phyloP scores from a whole-genome alignment of 2,888 invertebrate genomes.

The Limnephilus auricula region DNA sequence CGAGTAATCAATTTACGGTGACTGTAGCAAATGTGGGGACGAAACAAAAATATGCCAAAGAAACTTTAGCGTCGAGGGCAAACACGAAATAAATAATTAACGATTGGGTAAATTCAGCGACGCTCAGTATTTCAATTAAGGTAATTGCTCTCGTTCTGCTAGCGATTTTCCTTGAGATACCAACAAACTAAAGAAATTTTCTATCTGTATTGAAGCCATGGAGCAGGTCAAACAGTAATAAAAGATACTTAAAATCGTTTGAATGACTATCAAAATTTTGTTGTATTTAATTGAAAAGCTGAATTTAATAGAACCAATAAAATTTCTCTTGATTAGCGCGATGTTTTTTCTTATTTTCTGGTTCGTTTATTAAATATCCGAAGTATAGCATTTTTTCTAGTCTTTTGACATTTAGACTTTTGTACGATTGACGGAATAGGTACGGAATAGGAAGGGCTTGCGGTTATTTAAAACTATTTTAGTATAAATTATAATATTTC shows the following conservation, averaged over 20 bases:
- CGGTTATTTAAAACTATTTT: too few species aligned
- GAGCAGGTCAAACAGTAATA: background rate
- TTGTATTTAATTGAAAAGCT: too few species aligned
- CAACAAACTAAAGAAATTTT: too few species aligned
- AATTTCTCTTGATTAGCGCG: too few species aligned
- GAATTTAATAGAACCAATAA: too few species aligned
- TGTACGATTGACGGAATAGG: too few species aligned
- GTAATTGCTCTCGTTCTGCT: background rate
- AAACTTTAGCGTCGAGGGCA: conserved; percentile 5
- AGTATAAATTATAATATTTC: background rate
- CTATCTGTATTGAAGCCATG: background rate
- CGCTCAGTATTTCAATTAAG: background rate
- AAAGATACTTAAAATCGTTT: background rate
- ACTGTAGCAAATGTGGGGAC: background rate
- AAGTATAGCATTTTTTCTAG: too few species aligned
- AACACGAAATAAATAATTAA: background rate
- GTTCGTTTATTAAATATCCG: too few species aligned
- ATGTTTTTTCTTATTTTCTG: too few species aligned
- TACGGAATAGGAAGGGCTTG: too few species aligned
- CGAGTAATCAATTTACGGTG: background rate
- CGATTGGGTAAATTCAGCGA: background rate
- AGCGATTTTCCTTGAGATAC: background rate
- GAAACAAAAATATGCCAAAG: background rate
- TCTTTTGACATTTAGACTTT: too few species aligned
- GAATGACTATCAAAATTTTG: too few species aligned